Conservation (phyloP, 2,888 invertebrate genomes). For the Aporophyla nigra region DNA sequence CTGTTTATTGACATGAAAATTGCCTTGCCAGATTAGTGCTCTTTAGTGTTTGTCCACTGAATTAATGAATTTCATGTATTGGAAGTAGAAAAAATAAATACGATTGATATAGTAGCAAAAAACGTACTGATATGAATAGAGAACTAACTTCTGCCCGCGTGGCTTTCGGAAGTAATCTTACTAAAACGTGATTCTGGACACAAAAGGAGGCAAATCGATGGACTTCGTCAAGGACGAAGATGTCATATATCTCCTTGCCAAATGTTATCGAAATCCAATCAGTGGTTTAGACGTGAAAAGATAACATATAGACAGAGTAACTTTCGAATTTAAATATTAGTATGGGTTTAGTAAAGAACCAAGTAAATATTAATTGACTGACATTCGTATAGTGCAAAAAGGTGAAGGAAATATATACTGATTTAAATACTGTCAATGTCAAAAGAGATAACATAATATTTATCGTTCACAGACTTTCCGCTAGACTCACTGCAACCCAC, state of each 20-base stretch:
- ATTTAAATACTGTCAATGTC: background rate
- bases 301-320: background rate
- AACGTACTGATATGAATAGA: background rate
- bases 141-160: background rate
- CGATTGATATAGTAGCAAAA: background rate
- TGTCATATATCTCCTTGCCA: background rate
- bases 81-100: slow-evolving; percentile 30
- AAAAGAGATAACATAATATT: slow-evolving; percentile 23
- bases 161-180: background rate
- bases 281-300: background rate
- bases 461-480: background rate
- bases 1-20: slow-evolving; percentile 70
- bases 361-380: background rate
- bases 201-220: background rate
- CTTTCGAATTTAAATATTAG: background rate
- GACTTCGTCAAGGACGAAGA: no score
- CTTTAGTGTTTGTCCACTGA: slow-evolving; percentile 20
- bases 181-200: background rate
- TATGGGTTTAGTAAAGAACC: background rate
- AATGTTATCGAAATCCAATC: background rate
- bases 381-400: background rate
- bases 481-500: slow-evolving; percentile 19
- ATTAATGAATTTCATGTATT: slow-evolving; percentile 37
- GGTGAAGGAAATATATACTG: background rate
- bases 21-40: slow-evolving; percentile 39